These are phyloP conservation scores for Uria lomvia DNA, from an alignment of 2,113 vertebrate species.

Conservation along the genomic window DNA sequence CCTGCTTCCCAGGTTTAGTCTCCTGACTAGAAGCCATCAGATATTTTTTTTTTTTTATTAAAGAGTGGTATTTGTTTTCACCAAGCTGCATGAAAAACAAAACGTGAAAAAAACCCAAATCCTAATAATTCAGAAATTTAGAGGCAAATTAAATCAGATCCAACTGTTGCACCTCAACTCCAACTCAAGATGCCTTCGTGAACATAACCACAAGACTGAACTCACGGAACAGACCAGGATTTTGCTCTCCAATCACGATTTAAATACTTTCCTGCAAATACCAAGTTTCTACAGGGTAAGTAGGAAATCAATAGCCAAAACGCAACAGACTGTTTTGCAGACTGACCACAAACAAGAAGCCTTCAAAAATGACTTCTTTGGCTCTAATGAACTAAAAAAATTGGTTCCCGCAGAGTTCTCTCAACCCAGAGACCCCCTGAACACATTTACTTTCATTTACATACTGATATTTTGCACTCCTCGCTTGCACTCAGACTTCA, in stretches of 20 bases:
- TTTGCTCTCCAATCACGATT: fast-evolving
- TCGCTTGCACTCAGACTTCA: background rate
- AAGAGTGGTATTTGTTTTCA: background rate
- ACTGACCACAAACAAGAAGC: background rate
- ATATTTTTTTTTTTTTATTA: too few species aligned
- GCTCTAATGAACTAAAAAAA: background rate
- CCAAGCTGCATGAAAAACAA: background rate
- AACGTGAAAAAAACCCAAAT: fast-evolving
- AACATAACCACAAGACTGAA: background rate
- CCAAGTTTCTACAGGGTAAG: background rate
- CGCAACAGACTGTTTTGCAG: background rate
- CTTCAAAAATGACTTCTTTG: background rate
- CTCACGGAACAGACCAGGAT: background rate
- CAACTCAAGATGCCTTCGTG: fast-evolving
- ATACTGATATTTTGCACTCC: background rate
- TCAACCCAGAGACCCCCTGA: background rate
- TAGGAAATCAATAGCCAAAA: background rate
- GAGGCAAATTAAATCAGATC: background rate
- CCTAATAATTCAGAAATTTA: background rate
- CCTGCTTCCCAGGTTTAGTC: background rate
- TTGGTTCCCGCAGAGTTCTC: background rate
- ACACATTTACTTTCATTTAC: background rate
- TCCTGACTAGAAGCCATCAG: background rate
- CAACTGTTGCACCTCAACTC: background rate
- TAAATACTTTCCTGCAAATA: background rate